A percentile compares a stretch with the other conserved stretches of the same genome.
These are phyloP conservation scores for Saguinus midas DNA, from an alignment of 2,113 vertebrate species.

Conservation along the genomic window DNA sequence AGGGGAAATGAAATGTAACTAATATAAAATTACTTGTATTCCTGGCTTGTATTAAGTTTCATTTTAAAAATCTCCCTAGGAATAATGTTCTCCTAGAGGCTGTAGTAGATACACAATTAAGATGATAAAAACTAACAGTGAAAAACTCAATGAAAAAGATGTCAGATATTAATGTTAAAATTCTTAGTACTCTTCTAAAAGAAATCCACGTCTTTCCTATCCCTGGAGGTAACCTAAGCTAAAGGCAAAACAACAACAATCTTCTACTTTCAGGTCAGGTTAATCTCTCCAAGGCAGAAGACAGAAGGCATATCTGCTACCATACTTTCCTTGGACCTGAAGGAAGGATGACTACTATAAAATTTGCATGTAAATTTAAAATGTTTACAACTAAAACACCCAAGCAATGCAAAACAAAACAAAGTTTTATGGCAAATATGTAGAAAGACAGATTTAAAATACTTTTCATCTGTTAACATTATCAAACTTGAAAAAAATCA, in stretches of 20 bases:
- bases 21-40: conserved; percentile 70
- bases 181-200: background rate
- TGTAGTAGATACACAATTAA: background rate
- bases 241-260: conserved; percentile 6
- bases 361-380: conserved; percentile 58
- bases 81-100: conserved; percentile 6
- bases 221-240: background rate
- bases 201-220: background rate
- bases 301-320: background rate
- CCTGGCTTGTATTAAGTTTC: conserved; percentile 50
- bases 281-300: conserved; percentile 60
- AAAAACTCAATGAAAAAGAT: background rate
- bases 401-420: conserved; percentile 50
- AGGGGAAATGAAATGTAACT: conserved; percentile 71
- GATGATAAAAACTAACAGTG: background rate
- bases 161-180: background rate
- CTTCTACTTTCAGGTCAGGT: conserved; percentile 53
- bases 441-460: background rate
- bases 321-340: background rate
- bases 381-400: background rate
- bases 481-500: conserved; percentile 33
- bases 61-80: conserved; percentile 26
- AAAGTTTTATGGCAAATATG: background rate
- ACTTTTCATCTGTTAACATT: conserved; percentile 43
- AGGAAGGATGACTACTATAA: background rate